Conservation (phyloP, 1,140 invertebrate species). For the Drosophila elegans region DNA sequence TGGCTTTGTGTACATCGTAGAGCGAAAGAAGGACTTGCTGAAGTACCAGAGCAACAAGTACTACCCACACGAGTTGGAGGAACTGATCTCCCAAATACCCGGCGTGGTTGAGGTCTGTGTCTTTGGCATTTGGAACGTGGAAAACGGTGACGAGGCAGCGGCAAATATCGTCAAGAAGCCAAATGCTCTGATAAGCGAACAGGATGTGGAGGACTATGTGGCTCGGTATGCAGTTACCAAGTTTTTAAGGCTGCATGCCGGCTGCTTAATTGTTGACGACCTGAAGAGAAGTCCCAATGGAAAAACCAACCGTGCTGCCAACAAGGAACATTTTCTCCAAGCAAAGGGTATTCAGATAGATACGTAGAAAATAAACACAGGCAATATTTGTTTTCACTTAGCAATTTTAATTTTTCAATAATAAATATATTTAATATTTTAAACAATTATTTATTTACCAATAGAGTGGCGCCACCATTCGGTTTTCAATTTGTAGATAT, state of each 20-base stretch:
- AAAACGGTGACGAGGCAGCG: slow-evolving; percentile 33
- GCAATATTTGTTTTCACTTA: too few relatives aligned
- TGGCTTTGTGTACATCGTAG: slow-evolving; percentile 85
- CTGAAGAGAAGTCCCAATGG: slow-evolving; percentile 85
- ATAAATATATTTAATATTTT: too few relatives aligned
- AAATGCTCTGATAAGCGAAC: slow-evolving; percentile 11
- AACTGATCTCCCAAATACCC: slow-evolving; percentile 27
- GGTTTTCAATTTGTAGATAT: too few relatives aligned
- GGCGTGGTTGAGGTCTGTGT: slow-evolving; percentile 47
- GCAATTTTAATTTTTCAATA: too few relatives aligned
- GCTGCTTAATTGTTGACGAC: slow-evolving; percentile 78
- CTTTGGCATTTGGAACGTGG: slow-evolving; percentile 41
- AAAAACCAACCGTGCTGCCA: slow-evolving; percentile 73
- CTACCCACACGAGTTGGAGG: slow-evolving; percentile 52
- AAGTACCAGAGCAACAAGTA: slow-evolving; percentile 65
- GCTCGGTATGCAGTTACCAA: slow-evolving; percentile 2
- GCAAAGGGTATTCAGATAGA: not conserved
- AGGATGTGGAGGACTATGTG: slow-evolving; percentile 51
- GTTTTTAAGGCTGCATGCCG: slow-evolving; percentile 71
- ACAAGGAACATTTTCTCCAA: slow-evolving; percentile 11
- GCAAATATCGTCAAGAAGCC: slow-evolving; percentile 36
- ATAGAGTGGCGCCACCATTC: too few relatives aligned
- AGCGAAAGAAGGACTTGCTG: slow-evolving; percentile 88
- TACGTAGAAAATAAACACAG: not conserved
- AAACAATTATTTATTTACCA: too few relatives aligned